Evolutionary conservation across 2,797 vertebrate genomes (phyloP).

Genomic region (Gephyroberyx darwinii): DNA sequence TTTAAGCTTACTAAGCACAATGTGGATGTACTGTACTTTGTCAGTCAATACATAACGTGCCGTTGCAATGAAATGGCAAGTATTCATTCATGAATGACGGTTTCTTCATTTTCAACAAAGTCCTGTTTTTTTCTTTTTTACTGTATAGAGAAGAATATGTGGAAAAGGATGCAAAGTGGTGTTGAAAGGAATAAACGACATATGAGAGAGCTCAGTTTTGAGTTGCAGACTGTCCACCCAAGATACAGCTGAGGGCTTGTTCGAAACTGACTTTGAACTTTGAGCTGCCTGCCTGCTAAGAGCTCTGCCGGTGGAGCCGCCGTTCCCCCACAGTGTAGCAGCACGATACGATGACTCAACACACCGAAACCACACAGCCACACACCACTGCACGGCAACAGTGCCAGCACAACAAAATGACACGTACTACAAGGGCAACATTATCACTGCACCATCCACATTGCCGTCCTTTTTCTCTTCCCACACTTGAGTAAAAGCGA

Average conservation of each 20-base stretch:
- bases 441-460: conserved; percentile 29
- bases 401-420: conserved; percentile 24
- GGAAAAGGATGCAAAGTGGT: conserved; percentile 2
- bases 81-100: conserved; percentile 26
- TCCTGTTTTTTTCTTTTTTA: conserved; percentile 73
- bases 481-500: conserved; percentile 19
- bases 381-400: conserved; percentile 16
- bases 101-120: neutral
- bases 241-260: conserved; percentile 12
- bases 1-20: conserved; percentile 87
- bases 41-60: conserved; percentile 32
- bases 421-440: conserved; percentile 27
- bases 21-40: conserved; percentile 73
- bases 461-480: conserved; percentile 44
- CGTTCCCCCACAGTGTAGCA: conserved; percentile 32
- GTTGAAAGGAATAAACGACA: conserved; percentile 6
- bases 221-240: neutral
- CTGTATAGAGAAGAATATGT: conserved; percentile 56
- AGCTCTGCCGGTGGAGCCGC: conserved; percentile 17
- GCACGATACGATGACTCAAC: conserved; percentile 18
- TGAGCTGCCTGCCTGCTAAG: neutral
- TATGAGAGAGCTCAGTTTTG: conserved; percentile 1
- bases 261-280: conserved; percentile 22
- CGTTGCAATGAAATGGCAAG: conserved; percentile 25
- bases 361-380: neutral